Conservation (phyloP, 2,113 vertebrate genomes). For the Tetraodon nigroviridis region DNA sequence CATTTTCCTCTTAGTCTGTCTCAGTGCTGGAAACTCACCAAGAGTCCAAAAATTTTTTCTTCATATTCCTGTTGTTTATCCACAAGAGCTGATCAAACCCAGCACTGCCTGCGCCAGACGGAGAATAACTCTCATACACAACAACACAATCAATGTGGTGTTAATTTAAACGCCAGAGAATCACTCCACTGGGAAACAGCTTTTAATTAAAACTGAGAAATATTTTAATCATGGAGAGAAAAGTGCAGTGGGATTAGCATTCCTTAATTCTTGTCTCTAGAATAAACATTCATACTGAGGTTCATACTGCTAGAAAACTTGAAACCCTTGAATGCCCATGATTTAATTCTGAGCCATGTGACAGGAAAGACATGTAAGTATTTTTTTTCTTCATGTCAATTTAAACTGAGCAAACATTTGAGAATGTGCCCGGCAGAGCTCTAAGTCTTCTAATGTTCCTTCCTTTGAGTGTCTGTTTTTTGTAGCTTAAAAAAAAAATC, state of each 20-base stretch:
- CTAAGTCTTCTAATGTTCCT: constrained; percentile 49
- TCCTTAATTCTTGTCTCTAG: constrained; percentile 16
- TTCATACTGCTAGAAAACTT: background rate
- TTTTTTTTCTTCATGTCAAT: constrained; percentile 17
- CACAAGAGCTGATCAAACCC: constrained; percentile 42
- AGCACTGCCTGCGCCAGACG: constrained; percentile 32
- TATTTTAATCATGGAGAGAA: constrained; percentile 4
- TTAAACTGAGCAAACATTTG: constrained; percentile 14
- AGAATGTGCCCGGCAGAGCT: constrained; percentile 6
- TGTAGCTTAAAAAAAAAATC: constrained; percentile 48
- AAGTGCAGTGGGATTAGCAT: constrained; percentile 27
- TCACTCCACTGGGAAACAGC: no score
- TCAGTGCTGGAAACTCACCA: constrained; percentile 44
- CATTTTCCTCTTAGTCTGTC: constrained; percentile 44
- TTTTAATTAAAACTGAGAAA: constrained; percentile 15
- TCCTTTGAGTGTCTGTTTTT: constrained; percentile 1
- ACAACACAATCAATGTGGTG: constrained; percentile 3
- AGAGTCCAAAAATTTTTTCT: constrained; percentile 43
- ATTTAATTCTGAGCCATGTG: constrained; percentile 5
- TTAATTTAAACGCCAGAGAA: background rate
- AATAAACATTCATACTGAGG: no score
- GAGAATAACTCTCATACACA: constrained; percentile 16
- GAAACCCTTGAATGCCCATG: background rate
- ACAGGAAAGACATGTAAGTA: background rate
- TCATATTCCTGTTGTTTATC: constrained; percentile 64